Evolutionary conservation across 2,797 vertebrate genomes (phyloP).

Genomic region (Mormyrus hasselquistii): DNA sequence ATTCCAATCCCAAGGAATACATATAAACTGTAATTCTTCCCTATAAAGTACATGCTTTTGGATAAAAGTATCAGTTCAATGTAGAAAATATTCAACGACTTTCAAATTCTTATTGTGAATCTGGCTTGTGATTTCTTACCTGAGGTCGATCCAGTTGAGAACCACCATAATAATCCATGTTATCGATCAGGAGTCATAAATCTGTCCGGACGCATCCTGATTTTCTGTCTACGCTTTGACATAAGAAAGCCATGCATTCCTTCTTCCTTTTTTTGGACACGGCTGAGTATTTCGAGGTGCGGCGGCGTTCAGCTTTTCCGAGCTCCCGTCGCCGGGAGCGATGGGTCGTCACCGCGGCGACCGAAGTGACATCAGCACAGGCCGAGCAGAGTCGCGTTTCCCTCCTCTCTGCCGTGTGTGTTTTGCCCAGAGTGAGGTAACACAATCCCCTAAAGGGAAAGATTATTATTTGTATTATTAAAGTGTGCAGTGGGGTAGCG

Average conservation of each 20-base stretch:
- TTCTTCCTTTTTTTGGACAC: not conserved
- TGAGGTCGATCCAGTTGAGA: not conserved
- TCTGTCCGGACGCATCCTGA: not conserved
- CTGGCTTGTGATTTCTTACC: not conserved
- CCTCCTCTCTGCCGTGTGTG: not conserved
- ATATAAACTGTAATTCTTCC: not conserved
- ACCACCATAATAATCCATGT: not conserved
- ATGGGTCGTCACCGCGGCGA: not conserved
- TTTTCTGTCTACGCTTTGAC: not conserved
- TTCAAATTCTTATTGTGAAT: not conserved
- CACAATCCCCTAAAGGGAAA: slow-evolving; percentile 48
- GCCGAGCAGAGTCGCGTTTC: not conserved
- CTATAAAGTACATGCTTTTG: not conserved
- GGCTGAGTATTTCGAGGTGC: not conserved
- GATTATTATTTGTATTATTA: slow-evolving; percentile 56
- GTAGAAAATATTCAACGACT: not conserved
- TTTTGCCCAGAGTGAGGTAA: slow-evolving; percentile 28
- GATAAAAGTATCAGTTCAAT: not conserved
- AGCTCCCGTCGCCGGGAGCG: not conserved
- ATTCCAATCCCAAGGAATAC: not conserved
- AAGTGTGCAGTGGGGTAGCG: slow-evolving; percentile 48
- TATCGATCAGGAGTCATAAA: not conserved
- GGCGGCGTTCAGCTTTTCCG: too few species aligned
- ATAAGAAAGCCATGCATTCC: not conserved
- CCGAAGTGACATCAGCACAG: not conserved